phyloP scores from a whole-genome alignment of 2,113 vertebrate species.

The Chaetura pelagica region DNA sequence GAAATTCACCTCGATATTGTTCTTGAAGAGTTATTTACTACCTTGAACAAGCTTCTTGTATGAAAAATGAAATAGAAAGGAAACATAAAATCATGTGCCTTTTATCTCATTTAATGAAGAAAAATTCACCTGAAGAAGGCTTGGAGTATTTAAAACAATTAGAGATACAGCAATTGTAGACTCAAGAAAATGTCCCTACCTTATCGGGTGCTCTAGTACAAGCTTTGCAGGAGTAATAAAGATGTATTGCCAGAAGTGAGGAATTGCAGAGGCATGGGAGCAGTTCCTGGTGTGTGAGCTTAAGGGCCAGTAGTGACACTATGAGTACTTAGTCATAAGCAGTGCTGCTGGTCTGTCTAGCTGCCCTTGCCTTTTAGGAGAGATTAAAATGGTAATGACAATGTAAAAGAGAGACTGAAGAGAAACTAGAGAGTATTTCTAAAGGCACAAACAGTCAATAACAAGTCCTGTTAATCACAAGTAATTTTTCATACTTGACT shows the following conservation, averaged over 20 bases:
- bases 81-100: neutral
- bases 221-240: neutral
- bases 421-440: neutral
- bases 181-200: neutral
- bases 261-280: neutral
- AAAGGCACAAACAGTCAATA: neutral
- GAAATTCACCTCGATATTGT: conserved; percentile 50
- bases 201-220: neutral
- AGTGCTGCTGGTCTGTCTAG: neutral
- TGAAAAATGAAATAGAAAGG: neutral
- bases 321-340: fast-evolving
- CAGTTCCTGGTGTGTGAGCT: neutral
- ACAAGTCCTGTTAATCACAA: neutral
- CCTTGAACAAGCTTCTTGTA: conserved; percentile 23
- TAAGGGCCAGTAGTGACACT: neutral
- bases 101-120: conserved; percentile 4
- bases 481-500: neutral
- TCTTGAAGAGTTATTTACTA: conserved; percentile 30
- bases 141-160: conserved; percentile 24
- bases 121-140: neutral
- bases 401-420: neutral
- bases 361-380: neutral
- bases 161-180: neutral
- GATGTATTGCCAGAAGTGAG: neutral
- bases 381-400: neutral